Percentiles rank a stretch among this genome's conserved stretches.
These are phyloP conservation scores for Mareca penelope DNA, from an alignment of 2,797 vertebrate genomes.

Conservation along the genomic window DNA sequence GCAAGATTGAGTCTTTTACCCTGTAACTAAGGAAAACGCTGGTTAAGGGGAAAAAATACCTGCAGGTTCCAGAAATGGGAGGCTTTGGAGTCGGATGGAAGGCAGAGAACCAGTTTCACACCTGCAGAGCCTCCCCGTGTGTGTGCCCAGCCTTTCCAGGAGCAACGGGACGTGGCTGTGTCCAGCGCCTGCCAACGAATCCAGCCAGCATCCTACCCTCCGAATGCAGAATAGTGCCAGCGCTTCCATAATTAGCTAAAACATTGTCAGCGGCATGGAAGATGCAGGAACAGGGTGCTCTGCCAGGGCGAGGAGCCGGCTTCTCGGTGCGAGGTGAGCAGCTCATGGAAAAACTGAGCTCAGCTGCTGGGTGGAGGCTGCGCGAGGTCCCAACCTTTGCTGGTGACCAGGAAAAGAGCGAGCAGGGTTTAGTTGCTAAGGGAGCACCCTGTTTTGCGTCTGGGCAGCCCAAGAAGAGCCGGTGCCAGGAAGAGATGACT, in stretches of 20 bases:
- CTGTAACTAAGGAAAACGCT: neutral
- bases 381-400: neutral
- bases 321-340: neutral
- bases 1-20: neutral
- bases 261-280: neutral
- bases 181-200: neutral
- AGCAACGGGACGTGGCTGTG: neutral
- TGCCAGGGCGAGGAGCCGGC: neutral
- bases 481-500: slow-evolving; percentile 35
- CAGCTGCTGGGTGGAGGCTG: slow-evolving; percentile 16
- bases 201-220: neutral
- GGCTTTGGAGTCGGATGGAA: neutral
- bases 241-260: neutral
- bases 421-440: neutral
- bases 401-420: neutral
- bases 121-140: neutral
- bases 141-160: neutral
- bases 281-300: neutral
- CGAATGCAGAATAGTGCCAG: neutral
- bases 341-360: slow-evolving; percentile 48
- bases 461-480: neutral
- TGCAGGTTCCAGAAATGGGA: neutral
- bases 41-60: neutral
- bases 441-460: slow-evolving; percentile 21
- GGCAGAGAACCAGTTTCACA: neutral